Base-by-base conservation (phyloP, 1,140 invertebrate genomes). In the Apis florea region DNA sequence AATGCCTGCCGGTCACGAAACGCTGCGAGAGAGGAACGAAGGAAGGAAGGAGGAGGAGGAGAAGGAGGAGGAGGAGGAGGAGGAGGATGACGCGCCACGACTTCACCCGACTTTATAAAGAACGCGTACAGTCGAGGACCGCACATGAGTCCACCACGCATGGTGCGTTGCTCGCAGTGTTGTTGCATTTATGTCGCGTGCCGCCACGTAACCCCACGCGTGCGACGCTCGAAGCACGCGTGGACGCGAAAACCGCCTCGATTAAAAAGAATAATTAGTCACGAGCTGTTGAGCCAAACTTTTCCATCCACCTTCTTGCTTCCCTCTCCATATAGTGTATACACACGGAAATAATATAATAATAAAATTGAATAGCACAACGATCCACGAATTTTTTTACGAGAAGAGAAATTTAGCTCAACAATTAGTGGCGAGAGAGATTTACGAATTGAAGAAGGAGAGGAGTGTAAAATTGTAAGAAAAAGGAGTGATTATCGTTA, bases 1-100 rank as follows among this genome's bases (percentile, higher is more conserved):
- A 87, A 85, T 88, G 86, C 64, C 71, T 31, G 63, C 59, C 71
- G 24, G 85, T 88, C 86, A 89, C 86, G 86, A 83, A 79, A 69
- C 72, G 66, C 67, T 51, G 67, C 26, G 70, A 58, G 31, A n/a
- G 53, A 56, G 26, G 13, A 12, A 71, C 3, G 26, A 31, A n/a
- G 11, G 1, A n/a, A 21, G 26, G 26, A 40, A 40, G 26, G 26
- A 40, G 6, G 0, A 40, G 5, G 4, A 40, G 31, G 31, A 40
- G 31, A 5, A 40, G 5, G 1, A 31, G 31, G 31, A 40, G 31
- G 31, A 40, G 31, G 31, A 40, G 31, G 31, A 40, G 31, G 31
- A 17, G 64, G 64, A 63, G 59, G 78, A 4, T 68, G 70, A 69
- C 54, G 61, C 78, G 58, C 24, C 70, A 53, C 31, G 77, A 31